A percentile compares a stretch with the other conserved stretches of the same genome.
These are phyloP conservation scores for Aspidiotus destructor DNA, from an alignment of 2,888 invertebrate genomes.

Conservation along the genomic window DNA sequence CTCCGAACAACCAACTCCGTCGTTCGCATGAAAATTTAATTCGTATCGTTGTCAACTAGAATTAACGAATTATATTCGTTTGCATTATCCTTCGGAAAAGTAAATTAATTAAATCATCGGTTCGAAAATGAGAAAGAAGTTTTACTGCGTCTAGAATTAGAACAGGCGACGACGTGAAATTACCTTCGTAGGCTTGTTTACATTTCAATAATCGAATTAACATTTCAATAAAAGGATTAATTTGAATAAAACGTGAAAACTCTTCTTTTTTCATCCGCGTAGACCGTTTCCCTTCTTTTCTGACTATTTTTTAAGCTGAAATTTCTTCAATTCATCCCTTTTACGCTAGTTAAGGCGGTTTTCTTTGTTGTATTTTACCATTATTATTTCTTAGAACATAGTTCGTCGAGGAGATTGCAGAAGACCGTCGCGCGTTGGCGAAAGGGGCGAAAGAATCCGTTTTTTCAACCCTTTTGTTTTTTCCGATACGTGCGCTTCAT, in stretches of 20 bases:
- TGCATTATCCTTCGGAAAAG: neutral
- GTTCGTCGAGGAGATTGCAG: neutral
- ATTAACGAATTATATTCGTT: constrained; percentile 3
- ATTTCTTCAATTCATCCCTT: neutral
- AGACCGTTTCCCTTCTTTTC: neutral
- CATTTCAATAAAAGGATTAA: constrained; percentile 32
- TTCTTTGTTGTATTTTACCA: constrained; percentile 1
- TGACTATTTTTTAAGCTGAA: neutral
- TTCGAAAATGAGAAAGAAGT: neutral
- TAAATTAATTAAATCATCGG: constrained; percentile 2
- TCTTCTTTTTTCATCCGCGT: neutral
- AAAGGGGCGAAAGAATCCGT: neutral
- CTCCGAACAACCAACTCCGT: no score
- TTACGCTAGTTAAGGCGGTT: neutral
- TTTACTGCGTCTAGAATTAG: neutral
- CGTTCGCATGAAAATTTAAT: neutral
- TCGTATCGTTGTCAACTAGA: neutral
- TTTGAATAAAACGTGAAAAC: constrained; percentile 22
- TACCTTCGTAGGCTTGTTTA: constrained; percentile 22
- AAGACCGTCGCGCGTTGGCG: no score
- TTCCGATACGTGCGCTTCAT: constrained; percentile 27
- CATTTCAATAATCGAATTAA: constrained; percentile 31
- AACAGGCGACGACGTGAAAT: constrained; percentile 3
- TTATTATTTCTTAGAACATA: constrained; percentile 1
- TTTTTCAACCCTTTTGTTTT: constrained; percentile 20